Base-by-base conservation (phyloP, 2,888 invertebrate genomes). In the Notodonta dromedarius region DNA sequence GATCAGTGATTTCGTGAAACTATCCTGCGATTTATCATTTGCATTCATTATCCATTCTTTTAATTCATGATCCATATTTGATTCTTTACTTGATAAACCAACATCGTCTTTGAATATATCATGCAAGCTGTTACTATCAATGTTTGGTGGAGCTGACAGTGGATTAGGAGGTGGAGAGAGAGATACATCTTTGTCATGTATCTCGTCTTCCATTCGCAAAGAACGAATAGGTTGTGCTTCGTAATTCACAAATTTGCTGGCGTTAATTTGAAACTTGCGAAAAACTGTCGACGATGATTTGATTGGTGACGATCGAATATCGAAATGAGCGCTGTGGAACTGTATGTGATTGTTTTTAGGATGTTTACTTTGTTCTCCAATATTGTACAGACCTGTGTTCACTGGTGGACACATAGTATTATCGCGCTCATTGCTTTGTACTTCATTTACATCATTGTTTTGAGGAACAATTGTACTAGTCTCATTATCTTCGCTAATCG, bases 311-410 rank as follows among this genome's bases (percentile, higher is more conserved):
- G 93, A 93, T 62, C 92, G 73, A 56, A 93, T 91, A 69, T 93
- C 92, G 58, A 93, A 93, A 76, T 93, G 92, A 52, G 93, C 76
- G 65, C 93, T 92, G 65, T 90, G 89, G 62, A 93, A 93, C 73
- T 89, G 85, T 58, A 84, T 74, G 62, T 88, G 77, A 50, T 74
- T 71, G n/a, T 42, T 70, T 61, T 84, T 80, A 7, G 82, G 69
- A 66, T 79, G 82, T 39, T 77, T 75, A 7, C 58, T 74, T 54
- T 77, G 73, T 14, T 72, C 71, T 11, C 65, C 60, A 58, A 71
- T 65, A 53, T 65, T 62, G 44, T 63, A 56, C 14, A 32, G 61
- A 50, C 66, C 67, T 11, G 14, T 52, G 24, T 52, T 60, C 6
- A 53, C 60, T 13, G 66, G 55, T 57, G 61, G 58, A 55, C 58